Evolutionary conservation across 2,888 invertebrate genomes (phyloP).

Genomic region (Tenodera sinensis): DNA sequence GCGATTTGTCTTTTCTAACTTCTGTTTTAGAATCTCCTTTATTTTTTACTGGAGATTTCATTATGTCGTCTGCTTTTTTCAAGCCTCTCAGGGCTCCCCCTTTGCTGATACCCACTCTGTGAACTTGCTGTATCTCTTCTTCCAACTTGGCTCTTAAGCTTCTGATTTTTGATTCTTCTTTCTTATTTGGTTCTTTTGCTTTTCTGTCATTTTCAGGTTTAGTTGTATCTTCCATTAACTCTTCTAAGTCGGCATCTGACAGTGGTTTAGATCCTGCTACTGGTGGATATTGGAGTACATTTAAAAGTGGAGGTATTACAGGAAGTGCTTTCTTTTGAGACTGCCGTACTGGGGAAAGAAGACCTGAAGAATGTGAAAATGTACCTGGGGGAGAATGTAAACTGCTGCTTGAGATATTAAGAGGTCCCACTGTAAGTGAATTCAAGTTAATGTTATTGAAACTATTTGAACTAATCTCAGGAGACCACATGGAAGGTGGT

Average conservation of each 20-base stretch:
- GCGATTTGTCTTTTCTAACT: background rate
- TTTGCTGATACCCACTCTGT: constrained; percentile 30
- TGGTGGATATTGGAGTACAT: background rate
- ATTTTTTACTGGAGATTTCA: constrained; percentile 7
- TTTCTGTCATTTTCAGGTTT: background rate
- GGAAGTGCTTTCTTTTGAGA: background rate
- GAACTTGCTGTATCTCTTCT: constrained; percentile 30
- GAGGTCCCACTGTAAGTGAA: background rate
- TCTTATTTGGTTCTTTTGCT: background rate
- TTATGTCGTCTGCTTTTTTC: constrained; percentile 21
- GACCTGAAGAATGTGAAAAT: background rate
- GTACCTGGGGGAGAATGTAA: background rate
- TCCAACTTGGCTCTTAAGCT: constrained; percentile 26
- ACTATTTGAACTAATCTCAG: background rate
- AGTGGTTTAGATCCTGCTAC: background rate
- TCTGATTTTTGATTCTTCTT: background rate
- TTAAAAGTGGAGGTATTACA: background rate
- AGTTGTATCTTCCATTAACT: background rate
- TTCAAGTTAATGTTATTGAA: background rate
- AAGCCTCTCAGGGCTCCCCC: constrained; percentile 27
- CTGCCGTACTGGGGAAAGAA: background rate
- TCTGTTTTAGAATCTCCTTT: background rate
- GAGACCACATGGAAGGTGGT: background rate
- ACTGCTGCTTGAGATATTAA: background rate
- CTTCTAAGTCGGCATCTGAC: constrained; percentile 11